Base-by-base conservation (phyloP, 2,888 invertebrate genomes). In the Scaptomyza tumidula region DNA sequence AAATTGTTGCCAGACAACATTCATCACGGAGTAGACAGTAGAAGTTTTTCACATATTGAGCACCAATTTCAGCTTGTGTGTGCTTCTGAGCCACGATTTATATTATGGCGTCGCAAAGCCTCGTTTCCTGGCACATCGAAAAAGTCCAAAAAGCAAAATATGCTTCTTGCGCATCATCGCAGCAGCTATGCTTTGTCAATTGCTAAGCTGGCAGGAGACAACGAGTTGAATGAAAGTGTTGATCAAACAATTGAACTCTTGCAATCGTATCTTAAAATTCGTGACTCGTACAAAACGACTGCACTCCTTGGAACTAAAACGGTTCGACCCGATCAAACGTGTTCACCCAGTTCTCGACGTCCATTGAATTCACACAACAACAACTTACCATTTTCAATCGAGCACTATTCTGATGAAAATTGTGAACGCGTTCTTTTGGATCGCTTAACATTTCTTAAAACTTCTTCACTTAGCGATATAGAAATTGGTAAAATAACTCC, bases 61-160 rank as follows among this genome's bases (percentile, higher is more conserved):
- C 95, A 96, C 27, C 95, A 97, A 90, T 97, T 97, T 91, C 96
- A 97, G 89, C 95, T 96, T 61, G 95, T 97, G 6, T 97, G 97
- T 90, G 94, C 95, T 64, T 94, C 94, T 69, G 97, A 97, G 90
- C 95, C 96, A 0, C 93, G 95, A 55, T 97, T 97, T 86, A 91
- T 97, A 52, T 92, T 97, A 0, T 97, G 97, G 96, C 86, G 89
- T 0, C 93, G 97, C 65, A 97, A 97, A 91, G 94, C 95, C 61
- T 96, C 96, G 0, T 97, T 96, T 91, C 97, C 97, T 0, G 88
- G 89, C 3, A 81, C 85, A 24, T 54, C 71, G 5, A 80, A 78
- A 5, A 80, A 74, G 43, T 83, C 82, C 0, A 90, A 78, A 39
- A 77, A 83, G 0, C 84, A 89, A 0, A 65, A 88, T 0, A 90